Percentiles rank a stretch among this genome's conserved stretches.
Conservation (phyloP, 1,140 invertebrate genomes). For the Apis cerana region DNA sequence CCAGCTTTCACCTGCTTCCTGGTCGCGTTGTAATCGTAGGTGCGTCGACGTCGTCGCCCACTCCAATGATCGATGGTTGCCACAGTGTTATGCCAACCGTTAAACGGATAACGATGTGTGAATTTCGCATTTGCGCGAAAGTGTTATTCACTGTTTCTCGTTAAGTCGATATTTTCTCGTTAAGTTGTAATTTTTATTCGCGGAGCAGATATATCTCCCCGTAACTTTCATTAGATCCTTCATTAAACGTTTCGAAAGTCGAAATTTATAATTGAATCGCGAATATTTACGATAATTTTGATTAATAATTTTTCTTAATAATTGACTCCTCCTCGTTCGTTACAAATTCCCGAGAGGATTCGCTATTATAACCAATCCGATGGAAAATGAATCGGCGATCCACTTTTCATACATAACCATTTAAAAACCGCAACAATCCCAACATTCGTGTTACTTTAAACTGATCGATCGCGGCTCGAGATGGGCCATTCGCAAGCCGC, state of each 20-base stretch:
- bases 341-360: too few species aligned
- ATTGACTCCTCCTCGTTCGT: too few species aligned
- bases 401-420: background rate
- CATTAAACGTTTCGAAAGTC: too few species aligned
- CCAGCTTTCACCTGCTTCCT: constrained; percentile 49
- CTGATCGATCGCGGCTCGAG: too few species aligned
- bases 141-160: too few species aligned
- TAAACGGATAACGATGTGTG: background rate
- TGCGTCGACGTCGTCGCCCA: background rate
- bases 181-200: background rate
- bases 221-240: too few species aligned
- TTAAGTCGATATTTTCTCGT: background rate
- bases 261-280: too few species aligned
- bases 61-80: constrained; percentile 45
- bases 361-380: too few species aligned
- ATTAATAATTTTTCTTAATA: too few species aligned
- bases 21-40: constrained; percentile 22
- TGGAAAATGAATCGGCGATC: too few species aligned
- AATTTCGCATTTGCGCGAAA: background rate
- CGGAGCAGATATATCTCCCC: background rate
- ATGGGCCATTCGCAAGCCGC: background rate
- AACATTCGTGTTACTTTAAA: background rate
- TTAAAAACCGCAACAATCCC: background rate
- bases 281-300: too few species aligned
- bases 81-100: background rate